Conservation (phyloP, 2,797 vertebrate genomes). For the Novumbra hubbsi region DNA sequence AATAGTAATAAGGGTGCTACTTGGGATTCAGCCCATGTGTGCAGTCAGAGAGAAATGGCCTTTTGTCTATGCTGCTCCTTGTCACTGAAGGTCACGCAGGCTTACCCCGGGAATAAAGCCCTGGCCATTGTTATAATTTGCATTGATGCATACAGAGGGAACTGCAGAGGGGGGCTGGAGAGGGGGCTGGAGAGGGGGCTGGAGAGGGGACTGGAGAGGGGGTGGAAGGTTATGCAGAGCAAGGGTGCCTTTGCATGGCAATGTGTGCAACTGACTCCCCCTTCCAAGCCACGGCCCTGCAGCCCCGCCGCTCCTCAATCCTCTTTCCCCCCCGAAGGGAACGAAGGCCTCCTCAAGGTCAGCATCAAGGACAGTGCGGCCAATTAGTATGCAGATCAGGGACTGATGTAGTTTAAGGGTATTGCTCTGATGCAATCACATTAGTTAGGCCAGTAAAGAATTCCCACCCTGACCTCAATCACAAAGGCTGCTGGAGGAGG, state of each 20-base stretch:
- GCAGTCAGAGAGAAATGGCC: conserved; percentile 73
- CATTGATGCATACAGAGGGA: conserved; percentile 75
- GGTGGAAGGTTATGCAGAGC: conserved; percentile 61
- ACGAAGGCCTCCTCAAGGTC: conserved; percentile 82
- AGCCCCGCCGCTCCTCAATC: conserved; percentile 25
- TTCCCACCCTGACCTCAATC: conserved; percentile 88
- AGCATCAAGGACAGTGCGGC: conserved; percentile 83
- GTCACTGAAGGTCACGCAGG: conserved; percentile 78
- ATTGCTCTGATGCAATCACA: conserved; percentile 96
- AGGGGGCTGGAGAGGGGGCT: conserved; percentile 28
- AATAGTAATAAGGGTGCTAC: neutral
- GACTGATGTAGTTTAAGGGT: conserved; percentile 88
- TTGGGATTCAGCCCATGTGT: conserved; percentile 45
- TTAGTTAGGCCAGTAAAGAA: conserved; percentile 90
- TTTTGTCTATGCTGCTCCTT: conserved; percentile 73
- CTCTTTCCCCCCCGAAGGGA: conserved; percentile 64
- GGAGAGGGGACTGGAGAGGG: neutral
- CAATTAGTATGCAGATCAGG: conserved; percentile 97
- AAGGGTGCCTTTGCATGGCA: conserved; percentile 79
- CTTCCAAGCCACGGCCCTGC: conserved; percentile 37
- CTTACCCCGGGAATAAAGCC: conserved; percentile 76
- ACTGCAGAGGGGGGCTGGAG: conserved; percentile 13
- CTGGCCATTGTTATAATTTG: conserved; percentile 80
- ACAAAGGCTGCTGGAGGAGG: conserved; percentile 67
- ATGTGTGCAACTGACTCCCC: conserved; percentile 81